Conservation (phyloP, 2,888 invertebrate species). For the Hydraecia micacea region DNA sequence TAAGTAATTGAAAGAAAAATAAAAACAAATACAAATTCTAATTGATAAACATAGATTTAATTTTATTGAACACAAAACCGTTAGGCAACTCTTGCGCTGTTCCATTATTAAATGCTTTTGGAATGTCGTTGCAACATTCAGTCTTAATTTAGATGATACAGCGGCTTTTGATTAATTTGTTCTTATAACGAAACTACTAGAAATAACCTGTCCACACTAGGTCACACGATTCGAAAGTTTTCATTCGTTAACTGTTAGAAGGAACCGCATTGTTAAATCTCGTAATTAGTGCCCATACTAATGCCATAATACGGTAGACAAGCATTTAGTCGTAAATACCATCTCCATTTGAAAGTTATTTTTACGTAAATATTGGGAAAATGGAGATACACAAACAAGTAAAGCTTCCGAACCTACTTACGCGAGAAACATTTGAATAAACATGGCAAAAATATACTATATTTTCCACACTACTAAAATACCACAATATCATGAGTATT, state of each 20-base stretch:
- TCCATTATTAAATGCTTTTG: constrained; percentile 75
- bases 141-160: constrained; percentile 59
- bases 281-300: constrained; percentile 3
- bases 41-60: neutral
- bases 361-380: neutral
- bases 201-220: neutral
- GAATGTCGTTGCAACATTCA: constrained; percentile 79
- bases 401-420: neutral
- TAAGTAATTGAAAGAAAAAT: neutral
- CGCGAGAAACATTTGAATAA: constrained; percentile 11
- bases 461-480: constrained; percentile 32
- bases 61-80: constrained; percentile 16
- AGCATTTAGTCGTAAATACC: constrained; percentile 4
- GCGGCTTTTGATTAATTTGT: constrained; percentile 7
- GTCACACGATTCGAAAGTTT: neutral
- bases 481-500: constrained; percentile 56
- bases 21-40: constrained; percentile 7
- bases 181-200: neutral
- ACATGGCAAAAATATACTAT: constrained; percentile 34
- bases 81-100: constrained; percentile 26
- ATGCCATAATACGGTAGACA: neutral
- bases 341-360: constrained; percentile 10
- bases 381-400: constrained; percentile 17
- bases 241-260: neutral
- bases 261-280: neutral